Evolutionary conservation across 2,888 invertebrate species (phyloP).

Genomic region (Dicranocentrus wangi): DNA sequence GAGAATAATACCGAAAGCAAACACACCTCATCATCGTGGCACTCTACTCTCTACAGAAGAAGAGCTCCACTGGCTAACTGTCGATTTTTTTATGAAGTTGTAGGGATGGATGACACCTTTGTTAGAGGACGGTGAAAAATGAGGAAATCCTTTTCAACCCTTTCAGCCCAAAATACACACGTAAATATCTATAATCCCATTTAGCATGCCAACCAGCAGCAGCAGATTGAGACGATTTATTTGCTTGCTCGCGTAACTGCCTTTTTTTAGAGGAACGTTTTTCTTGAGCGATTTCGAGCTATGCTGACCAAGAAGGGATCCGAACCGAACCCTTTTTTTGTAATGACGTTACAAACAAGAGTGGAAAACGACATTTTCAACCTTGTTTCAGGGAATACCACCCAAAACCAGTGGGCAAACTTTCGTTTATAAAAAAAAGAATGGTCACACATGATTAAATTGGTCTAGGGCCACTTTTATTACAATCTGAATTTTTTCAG

Average conservation of each 20-base stretch:
- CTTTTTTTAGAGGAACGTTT: slow-evolving; percentile 1
- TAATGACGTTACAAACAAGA: slow-evolving; percentile 19
- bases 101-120: neutral
- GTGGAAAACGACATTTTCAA: slow-evolving; percentile 35
- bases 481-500: slow-evolving; percentile 1
- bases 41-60: neutral
- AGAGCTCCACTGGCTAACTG: slow-evolving; percentile 1
- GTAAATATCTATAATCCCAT: slow-evolving; percentile 1
- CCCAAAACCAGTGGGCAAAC: slow-evolving; percentile 31
- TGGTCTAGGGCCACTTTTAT: too few species aligned
- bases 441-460: slow-evolving; percentile 35
- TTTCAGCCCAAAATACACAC: neutral
- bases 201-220: too few species aligned
- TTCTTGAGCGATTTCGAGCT: neutral
- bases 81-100: slow-evolving; percentile 6
- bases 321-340: slow-evolving; percentile 43
- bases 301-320: too few species aligned
- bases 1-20: too few species aligned
- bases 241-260: neutral
- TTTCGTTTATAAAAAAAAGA: slow-evolving; percentile 34
- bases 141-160: slow-evolving; percentile 30
- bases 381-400: slow-evolving; percentile 61
- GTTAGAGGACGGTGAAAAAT: neutral
- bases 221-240: too few species aligned
- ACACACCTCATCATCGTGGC: too few species aligned